A percentile compares a stretch with the other conserved stretches of the same genome.
Evolutionary conservation across 2,113 vertebrate species (phyloP).

Genomic region (Notechis scutatus): DNA sequence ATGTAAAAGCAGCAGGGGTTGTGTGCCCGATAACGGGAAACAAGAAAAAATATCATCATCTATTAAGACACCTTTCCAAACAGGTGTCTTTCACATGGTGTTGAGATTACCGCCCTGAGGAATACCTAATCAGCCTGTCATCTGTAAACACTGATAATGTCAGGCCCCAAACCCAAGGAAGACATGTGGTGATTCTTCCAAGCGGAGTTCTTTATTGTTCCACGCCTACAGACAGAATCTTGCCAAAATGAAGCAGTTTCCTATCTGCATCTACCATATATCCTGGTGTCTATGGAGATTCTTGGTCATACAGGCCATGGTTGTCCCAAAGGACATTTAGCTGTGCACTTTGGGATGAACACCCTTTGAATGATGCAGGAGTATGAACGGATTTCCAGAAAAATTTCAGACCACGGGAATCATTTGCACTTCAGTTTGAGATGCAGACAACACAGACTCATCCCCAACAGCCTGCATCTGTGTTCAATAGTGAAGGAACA

Average conservation of each 20-base stretch:
- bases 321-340: neutral
- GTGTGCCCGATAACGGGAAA: neutral
- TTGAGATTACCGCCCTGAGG: neutral
- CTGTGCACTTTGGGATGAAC: neutral
- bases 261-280: neutral
- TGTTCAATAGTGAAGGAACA: neutral
- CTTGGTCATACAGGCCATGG: neutral
- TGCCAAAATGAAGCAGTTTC: neutral
- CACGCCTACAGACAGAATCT: neutral
- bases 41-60: neutral
- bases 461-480: neutral
- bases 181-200: neutral
- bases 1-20: neutral
- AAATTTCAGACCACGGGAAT: neutral
- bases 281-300: neutral
- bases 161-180: neutral
- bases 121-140: neutral
- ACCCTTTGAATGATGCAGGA: neutral
- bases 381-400: neutral
- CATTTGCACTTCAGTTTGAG: neutral
- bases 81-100: neutral
- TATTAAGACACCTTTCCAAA: neutral
- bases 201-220: neutral
- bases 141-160: neutral
- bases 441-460: neutral